Percentiles rank a stretch among this genome's conserved stretches.
These are phyloP conservation scores for Embiotoca jacksoni DNA, from an alignment of 2,113 vertebrate species.

Conservation along the genomic window DNA sequence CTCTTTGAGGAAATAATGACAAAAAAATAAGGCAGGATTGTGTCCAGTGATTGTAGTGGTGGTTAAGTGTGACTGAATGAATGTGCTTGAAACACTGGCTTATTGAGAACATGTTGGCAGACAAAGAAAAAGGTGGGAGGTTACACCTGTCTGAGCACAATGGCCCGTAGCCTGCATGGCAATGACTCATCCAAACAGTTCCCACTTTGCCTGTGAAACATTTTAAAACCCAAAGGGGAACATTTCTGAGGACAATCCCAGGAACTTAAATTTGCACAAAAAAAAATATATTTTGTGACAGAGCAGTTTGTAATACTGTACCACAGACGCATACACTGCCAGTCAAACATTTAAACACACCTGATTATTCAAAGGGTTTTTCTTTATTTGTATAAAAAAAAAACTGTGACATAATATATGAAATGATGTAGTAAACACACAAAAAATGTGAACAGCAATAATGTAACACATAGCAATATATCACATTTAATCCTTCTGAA, in stretches of 20 bases:
- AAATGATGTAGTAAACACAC: too few species aligned
- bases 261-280: too few species aligned
- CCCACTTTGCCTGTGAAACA: constrained; percentile 11
- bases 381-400: too few species aligned
- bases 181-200: constrained; percentile 16
- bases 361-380: too few species aligned
- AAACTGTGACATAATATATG: too few species aligned
- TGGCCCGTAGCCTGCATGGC: constrained; percentile 11
- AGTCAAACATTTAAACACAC: too few species aligned
- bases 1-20: constrained; percentile 14
- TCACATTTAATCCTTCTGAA: constrained; percentile 47
- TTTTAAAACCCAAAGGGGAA: background rate
- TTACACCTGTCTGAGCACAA: constrained; percentile 31
- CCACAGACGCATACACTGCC: too few species aligned
- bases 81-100: background rate
- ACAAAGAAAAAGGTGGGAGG: constrained; percentile 11
- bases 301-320: too few species aligned
- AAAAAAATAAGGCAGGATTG: constrained; percentile 8
- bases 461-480: constrained; percentile 38
- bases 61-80: constrained; percentile 9
- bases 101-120: constrained; percentile 23
- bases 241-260: too few species aligned
- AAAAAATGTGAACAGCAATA: constrained; percentile 24
- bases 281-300: too few species aligned
- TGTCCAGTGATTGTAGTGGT: background rate